Base-by-base conservation (phyloP, 2,888 invertebrate species). In the Zootermopsis nevadensis region DNA sequence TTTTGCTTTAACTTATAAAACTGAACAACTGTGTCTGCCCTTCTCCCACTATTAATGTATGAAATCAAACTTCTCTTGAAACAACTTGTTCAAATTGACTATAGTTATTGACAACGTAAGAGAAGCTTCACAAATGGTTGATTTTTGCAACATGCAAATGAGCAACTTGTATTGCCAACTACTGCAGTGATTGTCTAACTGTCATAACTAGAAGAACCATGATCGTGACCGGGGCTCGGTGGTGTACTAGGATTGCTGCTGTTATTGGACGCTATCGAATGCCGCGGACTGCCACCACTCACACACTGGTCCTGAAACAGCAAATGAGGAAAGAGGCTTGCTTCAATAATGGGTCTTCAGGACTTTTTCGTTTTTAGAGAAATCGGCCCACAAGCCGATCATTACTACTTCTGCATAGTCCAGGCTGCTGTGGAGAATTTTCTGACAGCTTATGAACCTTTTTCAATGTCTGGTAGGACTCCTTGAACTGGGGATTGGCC, bases 211-310 rank as follows among this genome's bases (percentile, higher is more conserved):
- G 93, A 93, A 87, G 93, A 93, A 87, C 92, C 92, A 87, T 93
- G 93, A 88, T 93, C 93, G 85, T 93, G 92, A 86, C 93, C 92
- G 84, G 93, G 93, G 87, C 93, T 93, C 77, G 94, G 94, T 80
- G 94, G 94, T 77, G 94, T 94, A 86, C 94, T 94, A 86, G 94
- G 91, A 89, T 94, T 94, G 87, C 94, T 94, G 90, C 94, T 94
- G 89, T 94, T 94, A 89, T 94, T 94, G 85, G 94, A 94, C 84
- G 94, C 94, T 87, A 94, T 93, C 83, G 94, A 94, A 88, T 94
- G 94, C 84, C 94, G 91, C 72, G 94, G 94, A 88, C 93, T 94
- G 84, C 91, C 91, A 86, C 91, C 91, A 42, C 90, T 88, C 80
- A 89, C 88, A 42, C 82, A 83, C 35, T 82, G 85, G 31, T 85